These are phyloP conservation scores for Ceyx melanurus DNA, from an alignment of 2,113 vertebrate species.

Conservation along the genomic window DNA sequence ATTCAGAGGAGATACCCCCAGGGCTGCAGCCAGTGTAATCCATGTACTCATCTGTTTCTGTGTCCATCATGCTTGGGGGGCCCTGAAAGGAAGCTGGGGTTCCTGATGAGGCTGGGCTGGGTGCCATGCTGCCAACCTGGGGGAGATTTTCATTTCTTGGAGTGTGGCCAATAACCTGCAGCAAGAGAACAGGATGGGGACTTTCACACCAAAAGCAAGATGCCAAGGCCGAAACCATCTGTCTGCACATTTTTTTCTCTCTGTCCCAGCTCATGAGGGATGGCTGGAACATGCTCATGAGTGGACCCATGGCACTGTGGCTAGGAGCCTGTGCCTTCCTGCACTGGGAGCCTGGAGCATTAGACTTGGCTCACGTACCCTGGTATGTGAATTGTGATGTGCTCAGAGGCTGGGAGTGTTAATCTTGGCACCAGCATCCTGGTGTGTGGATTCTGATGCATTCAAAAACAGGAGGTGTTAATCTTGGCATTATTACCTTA, in stretches of 20 bases:
- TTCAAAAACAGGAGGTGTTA: conserved; percentile 26
- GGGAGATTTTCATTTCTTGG: conserved; percentile 76
- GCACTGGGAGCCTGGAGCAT: background rate
- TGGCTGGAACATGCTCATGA: background rate
- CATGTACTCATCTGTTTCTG: conserved; percentile 92
- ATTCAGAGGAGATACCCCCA: conserved; percentile 91
- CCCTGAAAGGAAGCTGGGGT: conserved; percentile 78
- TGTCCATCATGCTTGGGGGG: conserved; percentile 78
- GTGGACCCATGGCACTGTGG: background rate
- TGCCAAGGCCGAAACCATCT: conserved; percentile 37
- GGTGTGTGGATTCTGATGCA: background rate
- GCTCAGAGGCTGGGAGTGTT: conserved; percentile 17
- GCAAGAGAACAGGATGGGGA: background rate
- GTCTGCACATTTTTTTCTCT: background rate
- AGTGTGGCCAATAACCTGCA: conserved; percentile 75
- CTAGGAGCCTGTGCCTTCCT: background rate
- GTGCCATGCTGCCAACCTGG: conserved; percentile 70
- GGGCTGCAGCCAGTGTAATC: conserved; percentile 94
- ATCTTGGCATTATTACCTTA: conserved; percentile 20
- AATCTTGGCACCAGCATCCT: conserved; percentile 29
- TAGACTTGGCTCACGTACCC: background rate
- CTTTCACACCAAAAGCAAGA: conserved; percentile 24
- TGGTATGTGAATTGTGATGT: conserved; percentile 8
- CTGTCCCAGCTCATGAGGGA: background rate
- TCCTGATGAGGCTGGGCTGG: conserved; percentile 74